These are phyloP conservation scores for Seira sanloemensis DNA, from an alignment of 2,888 invertebrate genomes.

Conservation along the genomic window DNA sequence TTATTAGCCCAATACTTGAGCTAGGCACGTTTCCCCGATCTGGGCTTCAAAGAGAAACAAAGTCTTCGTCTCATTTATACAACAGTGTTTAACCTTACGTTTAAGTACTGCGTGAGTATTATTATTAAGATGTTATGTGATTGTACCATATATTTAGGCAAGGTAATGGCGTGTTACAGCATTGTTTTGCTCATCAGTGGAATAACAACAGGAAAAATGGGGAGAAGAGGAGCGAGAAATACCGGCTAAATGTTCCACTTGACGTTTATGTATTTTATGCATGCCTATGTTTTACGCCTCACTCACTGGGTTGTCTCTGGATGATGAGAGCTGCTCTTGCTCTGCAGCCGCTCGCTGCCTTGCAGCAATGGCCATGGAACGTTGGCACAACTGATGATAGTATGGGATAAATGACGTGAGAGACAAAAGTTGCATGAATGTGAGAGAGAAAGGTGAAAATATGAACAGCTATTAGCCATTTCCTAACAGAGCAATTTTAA, in stretches of 20 bases:
- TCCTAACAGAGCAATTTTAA: neutral
- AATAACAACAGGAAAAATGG: constrained; percentile 21
- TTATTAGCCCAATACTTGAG: neutral
- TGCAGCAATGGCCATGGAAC: neutral
- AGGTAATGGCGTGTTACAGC: neutral
- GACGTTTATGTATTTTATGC: constrained; percentile 44
- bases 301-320: neutral
- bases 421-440: neutral
- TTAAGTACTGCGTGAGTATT: too few relatives aligned
- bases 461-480: neutral
- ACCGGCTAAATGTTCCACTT: constrained; percentile 49
- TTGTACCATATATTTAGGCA: too few relatives aligned
- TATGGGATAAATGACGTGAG: constrained; percentile 12
- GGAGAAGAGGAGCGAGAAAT: constrained; percentile 38
- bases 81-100: too few relatives aligned
- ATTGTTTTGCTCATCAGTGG: neutral
- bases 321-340: neutral
- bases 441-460: constrained; percentile 3
- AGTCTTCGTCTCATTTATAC: too few relatives aligned
- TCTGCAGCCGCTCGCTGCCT: neutral
- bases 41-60: constrained; percentile 48
- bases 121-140: too few relatives aligned
- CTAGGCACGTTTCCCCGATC: constrained; percentile 20
- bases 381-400: neutral
- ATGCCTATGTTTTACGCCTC: constrained; percentile 1